Base-by-base conservation (phyloP, 2,888 invertebrate genomes). In the Sericinus montela region DNA sequence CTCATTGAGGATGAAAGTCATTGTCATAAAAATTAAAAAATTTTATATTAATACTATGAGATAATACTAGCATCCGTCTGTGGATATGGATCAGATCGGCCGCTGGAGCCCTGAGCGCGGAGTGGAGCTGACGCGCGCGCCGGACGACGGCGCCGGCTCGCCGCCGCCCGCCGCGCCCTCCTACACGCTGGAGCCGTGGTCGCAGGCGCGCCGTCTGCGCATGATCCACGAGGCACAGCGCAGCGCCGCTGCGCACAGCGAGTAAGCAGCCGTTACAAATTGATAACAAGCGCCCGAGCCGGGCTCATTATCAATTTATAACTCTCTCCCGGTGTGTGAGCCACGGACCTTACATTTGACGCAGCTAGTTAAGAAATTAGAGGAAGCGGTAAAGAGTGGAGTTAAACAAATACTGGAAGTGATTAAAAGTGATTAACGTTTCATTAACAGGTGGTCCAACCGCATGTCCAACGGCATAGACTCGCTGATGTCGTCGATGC, bases 151-250 rank as follows among this genome's bases (percentile, higher is more conserved):
- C 54, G 43, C 63, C 53, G 16, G 63, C 65, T 48, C 72, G 66
- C 38, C 62, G 55, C 53, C 54, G 41, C 59, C 63, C 49, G 60
- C 67, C 47, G 66, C 70, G 46, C 79, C 80, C 29, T 78, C 84
- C 34, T 84, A 81, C 71, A 75, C 83, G 54, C 73, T 86, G 71
- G 87, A 88, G 79, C 87, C 86, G 48, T 82, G 83, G 82, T 80
- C 77, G 54, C 85, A 83, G 72, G 83, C 80, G 60, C 80, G 85
- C 30, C 82, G 87, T 1, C 69, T 86, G 63, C 84, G 85, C 64
- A 81, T 87, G 84, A 88, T 88, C 43, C 79, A 80, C 45, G 83
- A 85, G 65, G 87, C 87, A 46, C 82, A 85, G 62, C 78, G 83
- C 41, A 71, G 56, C 58, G 76, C 79, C 36, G 73, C 71, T 30